Percentiles rank a stretch among this genome's conserved stretches.
These are phyloP conservation scores for Sprattus sprattus DNA, from an alignment of 2,113 vertebrate genomes.

Conservation along the genomic window DNA sequence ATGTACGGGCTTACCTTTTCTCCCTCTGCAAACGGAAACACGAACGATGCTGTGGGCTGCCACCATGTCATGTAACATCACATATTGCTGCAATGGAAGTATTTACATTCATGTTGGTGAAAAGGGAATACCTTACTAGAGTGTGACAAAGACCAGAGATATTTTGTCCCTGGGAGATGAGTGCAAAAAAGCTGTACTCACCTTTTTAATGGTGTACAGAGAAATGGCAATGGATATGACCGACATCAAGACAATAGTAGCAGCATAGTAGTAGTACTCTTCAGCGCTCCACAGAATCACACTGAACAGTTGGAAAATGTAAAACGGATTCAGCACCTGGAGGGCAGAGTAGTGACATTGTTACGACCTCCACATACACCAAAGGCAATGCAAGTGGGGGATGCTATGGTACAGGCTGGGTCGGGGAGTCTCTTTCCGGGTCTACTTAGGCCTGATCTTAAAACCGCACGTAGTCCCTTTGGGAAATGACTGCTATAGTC, in stretches of 20 bases:
- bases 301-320: constrained; percentile 99
- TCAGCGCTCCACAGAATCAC: constrained; percentile 92
- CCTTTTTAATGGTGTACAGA: constrained; percentile 96
- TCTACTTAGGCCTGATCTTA: too few relatives aligned
- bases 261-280: constrained; percentile 96
- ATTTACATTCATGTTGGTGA: neutral
- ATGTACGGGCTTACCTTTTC: constrained; percentile 74
- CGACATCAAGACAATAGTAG: constrained; percentile 94
- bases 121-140: neutral
- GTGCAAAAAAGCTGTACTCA: constrained; percentile 55
- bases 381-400: too few relatives aligned
- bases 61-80: constrained; percentile 98
- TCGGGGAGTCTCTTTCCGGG: too few relatives aligned
- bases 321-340: constrained; percentile 98
- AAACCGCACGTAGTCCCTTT: too few relatives aligned
- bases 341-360: neutral
- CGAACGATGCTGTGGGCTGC: constrained; percentile 92
- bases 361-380: too few relatives aligned
- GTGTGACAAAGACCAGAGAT: neutral
- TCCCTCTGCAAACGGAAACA: constrained; percentile 88
- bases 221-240: constrained; percentile 94
- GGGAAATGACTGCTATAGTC: too few relatives aligned
- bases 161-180: neutral
- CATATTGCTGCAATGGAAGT: constrained; percentile 81
- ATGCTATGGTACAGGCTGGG: too few relatives aligned